Base-by-base conservation (phyloP, 2,888 invertebrate genomes). In the Acrobasis suavella region DNA sequence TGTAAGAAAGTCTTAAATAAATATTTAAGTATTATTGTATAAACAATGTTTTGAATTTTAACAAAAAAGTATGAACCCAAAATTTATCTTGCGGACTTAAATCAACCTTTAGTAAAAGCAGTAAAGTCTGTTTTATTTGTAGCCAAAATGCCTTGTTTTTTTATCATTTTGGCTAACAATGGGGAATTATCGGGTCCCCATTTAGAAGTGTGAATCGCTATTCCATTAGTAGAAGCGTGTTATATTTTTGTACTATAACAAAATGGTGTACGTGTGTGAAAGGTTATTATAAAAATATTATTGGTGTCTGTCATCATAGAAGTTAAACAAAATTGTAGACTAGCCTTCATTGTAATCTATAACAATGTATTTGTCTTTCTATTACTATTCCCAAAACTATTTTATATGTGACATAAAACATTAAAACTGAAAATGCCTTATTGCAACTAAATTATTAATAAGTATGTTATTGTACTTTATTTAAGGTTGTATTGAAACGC, bases 21-120 rank as follows among this genome's bases (percentile, higher is more conserved):
- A 70, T 72, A 79, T 78, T 76, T 76, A 76, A 79, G 51, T 68
- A 61, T 50, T 61, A 65, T 67, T 69, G 66, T 69, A 67, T 67
- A 65, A 64, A 64, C 55, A 12, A 59, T 42, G 60, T 16, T 16
- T 56, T 59, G 60, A 51, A 62, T 60, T 64, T 63, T 50, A 62
- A 39, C 22, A n/a, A 1, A 58, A 22, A 22, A 22, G 22, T 22
- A 22, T 22, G 22, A 22, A 3, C 22, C 1, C 22, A 22, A 3
- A 22, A 22, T 22, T 22, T 22, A 22, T 22, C 22, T 22, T 22
- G 22, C 22, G 22, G 22, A 22, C 22, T 22, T 2, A 22, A 32
- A 56, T 39, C 12, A 22, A 9, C 12, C 6, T 51, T 17, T 32
- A 22, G 9, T 51, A 10, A 51, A 10, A 2, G 7, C 22, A 12